Conservation (phyloP, 1,140 invertebrate species). For the Piezodorus guildinii region DNA sequence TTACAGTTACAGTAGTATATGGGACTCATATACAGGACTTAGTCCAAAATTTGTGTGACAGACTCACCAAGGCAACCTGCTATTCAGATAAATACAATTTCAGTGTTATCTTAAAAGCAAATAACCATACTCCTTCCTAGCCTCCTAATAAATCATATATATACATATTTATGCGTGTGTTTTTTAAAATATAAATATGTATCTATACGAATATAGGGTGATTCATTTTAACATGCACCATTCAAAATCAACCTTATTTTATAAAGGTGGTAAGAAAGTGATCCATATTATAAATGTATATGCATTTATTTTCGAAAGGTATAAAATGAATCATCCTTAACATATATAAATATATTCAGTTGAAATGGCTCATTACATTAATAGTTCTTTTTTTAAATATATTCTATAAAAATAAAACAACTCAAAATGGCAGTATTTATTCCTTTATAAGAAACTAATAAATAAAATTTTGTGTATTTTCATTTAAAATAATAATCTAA, state of each 20-base stretch:
- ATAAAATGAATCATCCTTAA: too few species aligned
- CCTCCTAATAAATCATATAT: conserved; percentile 8
- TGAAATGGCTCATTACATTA: too few species aligned
- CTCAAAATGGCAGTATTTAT: conserved; percentile 5
- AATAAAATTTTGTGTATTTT: conserved; percentile 5
- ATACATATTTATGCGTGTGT: background rate
- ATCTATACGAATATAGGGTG: too few species aligned
- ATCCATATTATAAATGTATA: too few species aligned
- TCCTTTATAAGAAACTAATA: conserved; percentile 4
- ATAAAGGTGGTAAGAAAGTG: too few species aligned
- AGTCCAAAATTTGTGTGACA: background rate
- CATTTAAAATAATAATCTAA: conserved; percentile 7
- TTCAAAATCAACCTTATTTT: too few species aligned
- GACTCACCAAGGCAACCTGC: background rate
- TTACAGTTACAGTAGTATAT: too few species aligned
- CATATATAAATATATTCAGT: too few species aligned
- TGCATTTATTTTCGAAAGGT: too few species aligned
- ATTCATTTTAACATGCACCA: too few species aligned
- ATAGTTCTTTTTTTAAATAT: background rate
- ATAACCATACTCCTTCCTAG: conserved; percentile 1
- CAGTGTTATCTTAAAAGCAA: background rate
- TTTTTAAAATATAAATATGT: too few species aligned
- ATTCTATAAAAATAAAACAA: background rate
- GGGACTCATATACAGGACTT: background rate
- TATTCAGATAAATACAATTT: background rate